Evolutionary conservation across 2,113 vertebrate species (phyloP).

Genomic region (Elaphurus davidianus): DNA sequence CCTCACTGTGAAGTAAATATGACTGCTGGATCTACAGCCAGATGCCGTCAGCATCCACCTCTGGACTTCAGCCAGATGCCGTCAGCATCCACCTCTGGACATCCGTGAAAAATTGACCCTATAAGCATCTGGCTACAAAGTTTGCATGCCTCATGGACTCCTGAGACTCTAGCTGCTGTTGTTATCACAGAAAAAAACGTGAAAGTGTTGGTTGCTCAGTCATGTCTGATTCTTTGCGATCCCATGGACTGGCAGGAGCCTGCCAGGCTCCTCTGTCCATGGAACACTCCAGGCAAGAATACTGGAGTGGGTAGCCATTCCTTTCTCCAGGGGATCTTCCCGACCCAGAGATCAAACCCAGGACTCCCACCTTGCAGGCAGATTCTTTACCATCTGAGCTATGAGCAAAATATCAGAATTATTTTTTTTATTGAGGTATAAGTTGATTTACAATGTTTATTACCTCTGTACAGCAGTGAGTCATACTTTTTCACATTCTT

Average conservation of each 20-base stretch:
- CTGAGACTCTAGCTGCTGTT: not conserved
- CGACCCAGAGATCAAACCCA: not conserved
- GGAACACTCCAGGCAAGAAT: not conserved
- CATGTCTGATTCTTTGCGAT: not conserved
- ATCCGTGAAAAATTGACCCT: not conserved
- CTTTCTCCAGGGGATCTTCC: not conserved
- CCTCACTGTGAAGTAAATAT: not conserved
- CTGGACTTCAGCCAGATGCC: not conserved
- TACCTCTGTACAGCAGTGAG: not conserved
- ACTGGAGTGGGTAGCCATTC: not conserved
- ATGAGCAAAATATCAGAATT: not conserved
- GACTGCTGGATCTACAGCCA: not conserved
- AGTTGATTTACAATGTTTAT: not conserved
- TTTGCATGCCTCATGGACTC: accelerated
- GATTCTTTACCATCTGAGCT: not conserved
- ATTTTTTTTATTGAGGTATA: not conserved
- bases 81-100: not conserved
- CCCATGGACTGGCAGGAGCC: not conserved
- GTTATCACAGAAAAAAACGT: not conserved
- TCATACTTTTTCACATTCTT: not conserved
- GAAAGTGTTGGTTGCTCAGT: not conserved
- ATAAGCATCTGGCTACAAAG: not conserved
- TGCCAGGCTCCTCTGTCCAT: not conserved
- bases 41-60: not conserved
- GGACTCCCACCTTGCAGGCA: not conserved